Percentiles rank a stretch among this genome's conserved stretches.
Conservation (phyloP, 1,140 invertebrate genomes). For the Drosophila virilis region DNA sequence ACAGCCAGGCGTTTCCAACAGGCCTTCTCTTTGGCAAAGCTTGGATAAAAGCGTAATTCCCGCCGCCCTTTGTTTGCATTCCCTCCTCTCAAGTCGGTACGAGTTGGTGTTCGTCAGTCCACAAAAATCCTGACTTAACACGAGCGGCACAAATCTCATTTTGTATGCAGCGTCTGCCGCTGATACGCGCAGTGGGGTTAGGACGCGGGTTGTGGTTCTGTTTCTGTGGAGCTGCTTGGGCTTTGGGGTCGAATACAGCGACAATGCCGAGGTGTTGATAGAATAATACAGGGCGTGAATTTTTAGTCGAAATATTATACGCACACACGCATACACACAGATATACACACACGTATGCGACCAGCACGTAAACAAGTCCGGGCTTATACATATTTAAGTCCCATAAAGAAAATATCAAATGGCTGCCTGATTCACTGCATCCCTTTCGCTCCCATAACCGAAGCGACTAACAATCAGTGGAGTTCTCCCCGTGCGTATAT, state of each 20-base stretch:
- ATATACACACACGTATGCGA: slow-evolving; percentile 22
- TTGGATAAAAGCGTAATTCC: neutral
- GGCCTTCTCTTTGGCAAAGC: neutral
- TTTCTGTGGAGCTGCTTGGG: slow-evolving; percentile 12
- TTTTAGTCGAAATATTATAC: slow-evolving; percentile 74
- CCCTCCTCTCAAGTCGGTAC: neutral
- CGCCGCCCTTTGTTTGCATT: neutral
- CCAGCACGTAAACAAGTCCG: slow-evolving; percentile 57
- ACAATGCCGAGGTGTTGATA: slow-evolving; percentile 80
- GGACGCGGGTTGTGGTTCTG: neutral
- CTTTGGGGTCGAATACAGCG: slow-evolving; percentile 40
- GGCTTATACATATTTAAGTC: slow-evolving; percentile 82
- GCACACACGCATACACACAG: slow-evolving; percentile 19
- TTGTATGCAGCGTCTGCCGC: slow-evolving; percentile 69
- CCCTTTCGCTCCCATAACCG: slow-evolving; percentile 16
- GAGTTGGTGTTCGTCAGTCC: neutral
- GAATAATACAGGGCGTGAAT: slow-evolving; percentile 79
- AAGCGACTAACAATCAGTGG: slow-evolving; percentile 44
- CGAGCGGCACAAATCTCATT: slow-evolving; percentile 67
- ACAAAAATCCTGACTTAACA: slow-evolving; percentile 43
- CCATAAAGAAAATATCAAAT: slow-evolving; percentile 77
- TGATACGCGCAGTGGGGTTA: slow-evolving; percentile 6
- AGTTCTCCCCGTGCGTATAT: slow-evolving; percentile 9
- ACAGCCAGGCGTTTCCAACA: neutral
- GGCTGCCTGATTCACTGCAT: slow-evolving; percentile 48